Base-by-base conservation (phyloP, 2,888 invertebrate genomes). In the Mesorhabditis belari region DNA sequence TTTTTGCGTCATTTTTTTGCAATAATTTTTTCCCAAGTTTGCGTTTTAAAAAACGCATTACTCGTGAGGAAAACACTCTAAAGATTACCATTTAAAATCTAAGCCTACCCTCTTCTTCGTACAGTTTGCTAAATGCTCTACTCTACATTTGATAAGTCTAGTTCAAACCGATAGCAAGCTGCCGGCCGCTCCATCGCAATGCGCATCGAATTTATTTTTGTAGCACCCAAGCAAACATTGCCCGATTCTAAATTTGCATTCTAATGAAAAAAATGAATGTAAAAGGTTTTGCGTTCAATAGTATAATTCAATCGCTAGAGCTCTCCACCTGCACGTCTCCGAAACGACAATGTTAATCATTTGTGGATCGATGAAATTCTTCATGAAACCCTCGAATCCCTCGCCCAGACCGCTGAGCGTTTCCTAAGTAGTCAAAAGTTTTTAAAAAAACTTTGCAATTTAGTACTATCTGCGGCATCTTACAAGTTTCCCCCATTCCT, bases 131-230 rank as follows among this genome's bases (percentile, higher is more conserved):
- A n/a, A n/a, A n/a, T n/a, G n/a, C n/a, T n/a, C n/a, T n/a, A n/a
- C n/a, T n/a, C n/a, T n/a, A n/a, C n/a, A n/a, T n/a, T n/a, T n/a
- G n/a, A n/a, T n/a, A n/a, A n/a, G n/a, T n/a, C n/a, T n/a, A n/a
- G n/a, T n/a, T n/a, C n/a, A n/a, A 5, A 57, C 57, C 61, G 56
- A 55, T 2, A 61, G 26, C 25, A 61, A 24, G 24, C 49, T 49
- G 4, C 61, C 61, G 24, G 61, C 61, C 23, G 61, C 57, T 27
- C 61, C 61, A 24, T 61, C 61, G 24, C 61, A 61, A 29, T 53
- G n/a, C 57, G 57, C 53, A 21, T 61, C 53, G 57, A 57, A 61
- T 25, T 61, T 61, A 6, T 44, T 53, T 26, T 57, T 50, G 52
- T 61, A 61, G 25, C 61, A 61, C 5, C 53, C 26, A 23, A 61